Conservation (phyloP, 1,140 invertebrate genomes). For the Leptestheria dahalacensis region DNA sequence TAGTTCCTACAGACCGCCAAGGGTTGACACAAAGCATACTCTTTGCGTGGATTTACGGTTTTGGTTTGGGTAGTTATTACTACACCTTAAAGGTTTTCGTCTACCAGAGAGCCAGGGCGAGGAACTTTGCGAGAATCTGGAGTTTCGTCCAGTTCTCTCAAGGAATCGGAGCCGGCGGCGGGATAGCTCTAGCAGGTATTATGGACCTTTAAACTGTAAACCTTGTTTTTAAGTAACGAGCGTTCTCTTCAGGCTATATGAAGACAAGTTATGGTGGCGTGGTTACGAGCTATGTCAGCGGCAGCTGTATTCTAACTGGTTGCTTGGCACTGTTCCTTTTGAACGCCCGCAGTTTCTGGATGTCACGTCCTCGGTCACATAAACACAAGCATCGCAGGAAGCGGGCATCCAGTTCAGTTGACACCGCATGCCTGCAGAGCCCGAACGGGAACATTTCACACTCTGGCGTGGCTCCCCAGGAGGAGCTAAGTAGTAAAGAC, state of each 20-base stretch:
- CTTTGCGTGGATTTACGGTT: conserved; percentile 61
- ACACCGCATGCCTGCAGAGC: background rate
- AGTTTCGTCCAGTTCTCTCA: conserved; percentile 75
- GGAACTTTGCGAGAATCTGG: conserved; percentile 76
- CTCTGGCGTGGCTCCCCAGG: no score
- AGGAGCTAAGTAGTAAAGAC: no score
- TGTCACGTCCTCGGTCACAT: conserved; percentile 1
- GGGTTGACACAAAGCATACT: conserved; percentile 40
- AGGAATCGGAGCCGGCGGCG: conserved; percentile 65
- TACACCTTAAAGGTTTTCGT: conserved; percentile 79
- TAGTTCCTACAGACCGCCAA: background rate
- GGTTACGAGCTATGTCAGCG: conserved; percentile 65
- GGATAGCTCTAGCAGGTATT: conserved; percentile 72
- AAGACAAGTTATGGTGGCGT: conserved; percentile 45
- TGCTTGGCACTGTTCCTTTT: conserved; percentile 61
- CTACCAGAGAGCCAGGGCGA: conserved; percentile 63
- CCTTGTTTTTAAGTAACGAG: no score
- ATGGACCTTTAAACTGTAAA: no score
- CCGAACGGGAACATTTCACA: background rate
- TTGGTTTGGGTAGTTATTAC: conserved; percentile 51
- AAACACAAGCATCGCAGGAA: conserved; percentile 15
- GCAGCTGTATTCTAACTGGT: conserved; percentile 54
- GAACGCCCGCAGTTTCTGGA: conserved; percentile 44
- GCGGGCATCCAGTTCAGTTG: background rate
- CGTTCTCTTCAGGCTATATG: conserved; percentile 7